These are phyloP conservation scores for Pseudochromis fuscus DNA, from an alignment of 2,797 vertebrate genomes.

Conservation along the genomic window DNA sequence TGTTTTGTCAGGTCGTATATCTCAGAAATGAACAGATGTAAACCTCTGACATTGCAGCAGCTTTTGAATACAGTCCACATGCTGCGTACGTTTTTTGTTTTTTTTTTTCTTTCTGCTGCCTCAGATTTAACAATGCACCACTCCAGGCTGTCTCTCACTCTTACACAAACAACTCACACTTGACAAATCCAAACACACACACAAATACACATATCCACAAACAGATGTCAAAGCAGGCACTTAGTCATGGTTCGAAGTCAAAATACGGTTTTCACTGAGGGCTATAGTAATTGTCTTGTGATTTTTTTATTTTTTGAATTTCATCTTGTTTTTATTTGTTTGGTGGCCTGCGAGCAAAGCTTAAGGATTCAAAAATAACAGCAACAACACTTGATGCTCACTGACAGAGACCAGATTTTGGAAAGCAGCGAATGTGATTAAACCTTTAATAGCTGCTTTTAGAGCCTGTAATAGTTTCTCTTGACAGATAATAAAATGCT, in stretches of 20 bases:
- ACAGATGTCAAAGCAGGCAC: slow-evolving; percentile 18
- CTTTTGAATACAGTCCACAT: slow-evolving; percentile 28
- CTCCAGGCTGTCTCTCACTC: slow-evolving; percentile 36
- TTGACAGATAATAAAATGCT: slow-evolving; percentile 43
- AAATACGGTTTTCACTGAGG: slow-evolving; percentile 43
- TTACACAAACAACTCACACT: slow-evolving; percentile 24
- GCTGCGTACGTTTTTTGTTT: neutral
- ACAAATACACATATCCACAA: slow-evolving; percentile 3
- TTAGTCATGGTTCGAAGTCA: slow-evolving; percentile 23
- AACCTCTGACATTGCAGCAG: slow-evolving; percentile 12
- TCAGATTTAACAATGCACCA: slow-evolving; percentile 33
- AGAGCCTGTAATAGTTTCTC: slow-evolving; percentile 16
- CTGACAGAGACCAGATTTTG: slow-evolving; percentile 30
- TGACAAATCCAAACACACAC: slow-evolving; percentile 1
- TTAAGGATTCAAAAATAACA: slow-evolving; percentile 10
- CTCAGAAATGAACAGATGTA: neutral
- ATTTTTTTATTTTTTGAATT: slow-evolving; percentile 46
- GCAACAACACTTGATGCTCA: slow-evolving; percentile 20
- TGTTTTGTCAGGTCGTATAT: neutral
- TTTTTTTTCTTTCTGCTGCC: slow-evolving; percentile 12
- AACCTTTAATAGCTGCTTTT: slow-evolving; percentile 40
- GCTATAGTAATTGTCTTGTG: slow-evolving; percentile 25
- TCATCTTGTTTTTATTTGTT: slow-evolving; percentile 38
- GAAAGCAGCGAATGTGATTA: slow-evolving; percentile 41
- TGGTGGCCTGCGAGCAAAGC: slow-evolving; percentile 8